Evolutionary conservation across 2,797 vertebrate species (phyloP).

Genomic region (Benthosema pterotum): DNA sequence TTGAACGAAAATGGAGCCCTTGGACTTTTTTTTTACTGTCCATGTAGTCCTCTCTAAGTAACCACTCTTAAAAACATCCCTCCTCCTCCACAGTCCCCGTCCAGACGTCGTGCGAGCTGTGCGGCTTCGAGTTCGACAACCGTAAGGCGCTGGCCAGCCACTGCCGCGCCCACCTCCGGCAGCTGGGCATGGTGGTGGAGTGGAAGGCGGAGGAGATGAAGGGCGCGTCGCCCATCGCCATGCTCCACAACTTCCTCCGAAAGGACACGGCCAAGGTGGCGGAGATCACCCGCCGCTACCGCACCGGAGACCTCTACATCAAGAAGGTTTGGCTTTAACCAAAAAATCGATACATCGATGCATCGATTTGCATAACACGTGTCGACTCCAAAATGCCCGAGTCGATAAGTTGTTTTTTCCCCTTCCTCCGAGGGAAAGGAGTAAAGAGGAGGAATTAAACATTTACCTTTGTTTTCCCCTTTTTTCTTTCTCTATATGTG

Average conservation of each 20-base stretch:
- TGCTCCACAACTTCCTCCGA: constrained; percentile 90
- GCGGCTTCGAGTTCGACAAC: constrained; percentile 94
- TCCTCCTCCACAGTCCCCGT: constrained; percentile 60
- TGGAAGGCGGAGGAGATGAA: constrained; percentile 91
- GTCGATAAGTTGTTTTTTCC: too few relatives aligned
- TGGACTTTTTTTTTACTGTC: too few relatives aligned
- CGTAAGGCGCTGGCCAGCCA: constrained; percentile 95
- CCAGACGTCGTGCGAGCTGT: constrained; percentile 91
- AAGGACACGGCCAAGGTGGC: constrained; percentile 86
- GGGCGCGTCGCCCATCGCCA: constrained; percentile 88
- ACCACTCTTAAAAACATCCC: background rate
- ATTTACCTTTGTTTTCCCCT: too few relatives aligned
- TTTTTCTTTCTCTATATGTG: too few relatives aligned
- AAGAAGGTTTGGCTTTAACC: constrained; percentile 91
- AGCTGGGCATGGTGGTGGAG: constrained; percentile 90
- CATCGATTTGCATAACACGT: too few relatives aligned
- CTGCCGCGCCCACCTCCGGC: constrained; percentile 92
- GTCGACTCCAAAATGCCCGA: too few relatives aligned
- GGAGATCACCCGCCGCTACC: constrained; percentile 88
- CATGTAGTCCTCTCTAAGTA: background rate
- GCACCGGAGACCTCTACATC: constrained; percentile 86
- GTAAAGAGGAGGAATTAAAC: too few relatives aligned
- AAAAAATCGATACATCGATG: too few relatives aligned
- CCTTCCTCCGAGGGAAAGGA: too few relatives aligned
- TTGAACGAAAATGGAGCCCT: too few relatives aligned